Conservation (phyloP, 2,888 invertebrate genomes). For the Lagria hirta region DNA sequence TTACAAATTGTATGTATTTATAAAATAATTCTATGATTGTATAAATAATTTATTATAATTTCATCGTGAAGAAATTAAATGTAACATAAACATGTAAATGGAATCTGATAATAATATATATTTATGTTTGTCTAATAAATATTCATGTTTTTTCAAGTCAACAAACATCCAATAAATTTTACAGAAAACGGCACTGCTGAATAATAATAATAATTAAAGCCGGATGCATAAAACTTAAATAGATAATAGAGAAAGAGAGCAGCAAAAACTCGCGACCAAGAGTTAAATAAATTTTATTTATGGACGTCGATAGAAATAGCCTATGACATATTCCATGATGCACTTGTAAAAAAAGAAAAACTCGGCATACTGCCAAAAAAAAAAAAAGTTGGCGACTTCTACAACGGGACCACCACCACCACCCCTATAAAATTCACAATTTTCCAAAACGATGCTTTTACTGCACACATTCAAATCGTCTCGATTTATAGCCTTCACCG, state of each 20-base stretch:
- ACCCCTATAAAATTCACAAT: conserved; percentile 13
- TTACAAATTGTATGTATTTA: conserved; percentile 2
- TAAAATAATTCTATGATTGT: conserved; percentile 4
- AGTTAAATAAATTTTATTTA: conserved; percentile 25
- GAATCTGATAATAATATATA: conserved; percentile 23
- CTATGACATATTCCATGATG: conserved; percentile 23
- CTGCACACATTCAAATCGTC: conserved; percentile 16
- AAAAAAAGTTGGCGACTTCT: conserved; percentile 4
- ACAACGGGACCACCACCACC: conserved; percentile 1
- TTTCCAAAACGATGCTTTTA: conserved; percentile 19
- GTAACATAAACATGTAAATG: conserved; percentile 25
- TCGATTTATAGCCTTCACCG: conserved; percentile 23
- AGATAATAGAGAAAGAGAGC: conserved; percentile 30
- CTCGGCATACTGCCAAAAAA: conserved; percentile 15
- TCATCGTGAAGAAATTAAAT: conserved; percentile 16
- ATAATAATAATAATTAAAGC: conserved; percentile 34
- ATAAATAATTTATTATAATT: conserved; percentile 23
- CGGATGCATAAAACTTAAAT: conserved; percentile 36
- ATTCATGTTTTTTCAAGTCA: conserved; percentile 48
- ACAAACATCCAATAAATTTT: conserved; percentile 34
- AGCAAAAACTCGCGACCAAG: conserved; percentile 23
- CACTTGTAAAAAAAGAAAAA: conserved; percentile 16
- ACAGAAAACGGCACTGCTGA: conserved; percentile 34
- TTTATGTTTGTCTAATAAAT: conserved; percentile 20
- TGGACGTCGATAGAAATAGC: conserved; percentile 23